phyloP scores from a whole-genome alignment of 2,797 vertebrate genomes.

The Sebastiscus tertius region DNA sequence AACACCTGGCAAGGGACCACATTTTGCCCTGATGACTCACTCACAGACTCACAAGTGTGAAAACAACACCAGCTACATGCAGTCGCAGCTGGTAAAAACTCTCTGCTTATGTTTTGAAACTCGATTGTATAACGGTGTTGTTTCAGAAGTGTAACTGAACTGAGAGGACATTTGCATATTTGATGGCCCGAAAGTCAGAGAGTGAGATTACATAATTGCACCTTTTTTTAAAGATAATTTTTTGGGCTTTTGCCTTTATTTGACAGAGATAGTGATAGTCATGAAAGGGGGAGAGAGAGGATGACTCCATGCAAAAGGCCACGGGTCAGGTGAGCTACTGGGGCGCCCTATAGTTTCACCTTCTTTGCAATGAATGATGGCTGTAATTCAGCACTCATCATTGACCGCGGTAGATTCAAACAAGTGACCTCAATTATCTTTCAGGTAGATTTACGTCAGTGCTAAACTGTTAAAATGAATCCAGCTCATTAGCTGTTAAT shows the following conservation, averaged over 20 bases:
- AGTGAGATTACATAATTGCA: neutral
- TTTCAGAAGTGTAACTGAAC: neutral
- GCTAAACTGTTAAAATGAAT: conserved; percentile 15
- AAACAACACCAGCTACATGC: neutral
- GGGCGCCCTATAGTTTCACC: too few species aligned
- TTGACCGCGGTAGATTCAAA: neutral
- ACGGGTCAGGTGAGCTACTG: too few species aligned
- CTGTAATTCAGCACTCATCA: neutral
- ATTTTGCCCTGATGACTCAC: neutral
- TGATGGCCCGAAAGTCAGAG: neutral
- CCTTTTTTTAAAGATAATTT: neutral
- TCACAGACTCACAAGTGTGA: neutral
- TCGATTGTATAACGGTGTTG: neutral
- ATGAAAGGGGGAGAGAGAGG: too few species aligned
- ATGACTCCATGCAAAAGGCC: too few species aligned
- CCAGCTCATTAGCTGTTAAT: conserved; percentile 36
- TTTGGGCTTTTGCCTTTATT: too few species aligned
- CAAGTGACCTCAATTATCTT: conserved; percentile 33
- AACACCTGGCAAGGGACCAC: neutral
- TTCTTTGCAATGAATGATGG: neutral
- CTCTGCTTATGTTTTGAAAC: neutral
- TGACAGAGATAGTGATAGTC: too few species aligned
- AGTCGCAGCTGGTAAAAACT: neutral
- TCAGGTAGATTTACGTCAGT: conserved; percentile 33
- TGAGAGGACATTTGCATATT: neutral